These are phyloP conservation scores for Amphiprion clarkii DNA, from an alignment of 2,797 vertebrate species.

Conservation along the genomic window DNA sequence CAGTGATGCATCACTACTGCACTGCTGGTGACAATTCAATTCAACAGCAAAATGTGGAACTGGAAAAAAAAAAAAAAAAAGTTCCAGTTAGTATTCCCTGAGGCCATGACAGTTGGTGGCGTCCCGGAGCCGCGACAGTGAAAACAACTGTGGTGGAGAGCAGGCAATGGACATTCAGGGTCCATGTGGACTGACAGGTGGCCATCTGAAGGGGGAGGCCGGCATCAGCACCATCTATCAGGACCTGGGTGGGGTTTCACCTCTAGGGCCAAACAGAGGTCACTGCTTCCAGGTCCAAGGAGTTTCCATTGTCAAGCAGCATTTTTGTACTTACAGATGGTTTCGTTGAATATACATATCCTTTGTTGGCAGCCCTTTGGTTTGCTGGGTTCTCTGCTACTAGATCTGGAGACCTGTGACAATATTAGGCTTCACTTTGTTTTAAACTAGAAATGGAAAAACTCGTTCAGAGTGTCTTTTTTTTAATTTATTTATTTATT, in stretches of 20 bases:
- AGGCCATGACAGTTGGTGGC: slow-evolving; percentile 74
- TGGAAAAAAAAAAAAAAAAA: not conserved
- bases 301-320: not conserved
- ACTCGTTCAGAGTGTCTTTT: too few species aligned
- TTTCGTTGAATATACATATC: not conserved
- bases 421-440: too few species aligned
- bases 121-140: slow-evolving; percentile 23
- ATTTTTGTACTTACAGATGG: not conserved
- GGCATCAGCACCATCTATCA: slow-evolving; percentile 38
- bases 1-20: not conserved
- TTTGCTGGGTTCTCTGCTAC: not conserved
- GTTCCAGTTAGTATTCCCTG: slow-evolving; percentile 27
- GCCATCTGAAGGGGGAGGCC: slow-evolving; percentile 26
- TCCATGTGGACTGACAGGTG: slow-evolving; percentile 68
- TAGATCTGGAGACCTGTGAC: not conserved
- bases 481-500: too few species aligned
- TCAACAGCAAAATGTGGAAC: slow-evolving; percentile 1
- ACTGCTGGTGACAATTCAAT: not conserved
- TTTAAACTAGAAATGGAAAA: too few species aligned
- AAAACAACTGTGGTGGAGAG: slow-evolving; percentile 40
- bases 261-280: slow-evolving; percentile 47
- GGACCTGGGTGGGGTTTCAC: slow-evolving; percentile 64
- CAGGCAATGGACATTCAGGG: slow-evolving; percentile 14
- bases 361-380: slow-evolving; percentile 3
- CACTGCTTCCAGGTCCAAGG: slow-evolving; percentile 18